phyloP scores from a whole-genome alignment of 1,140 invertebrate species.

The Campodea augens region DNA sequence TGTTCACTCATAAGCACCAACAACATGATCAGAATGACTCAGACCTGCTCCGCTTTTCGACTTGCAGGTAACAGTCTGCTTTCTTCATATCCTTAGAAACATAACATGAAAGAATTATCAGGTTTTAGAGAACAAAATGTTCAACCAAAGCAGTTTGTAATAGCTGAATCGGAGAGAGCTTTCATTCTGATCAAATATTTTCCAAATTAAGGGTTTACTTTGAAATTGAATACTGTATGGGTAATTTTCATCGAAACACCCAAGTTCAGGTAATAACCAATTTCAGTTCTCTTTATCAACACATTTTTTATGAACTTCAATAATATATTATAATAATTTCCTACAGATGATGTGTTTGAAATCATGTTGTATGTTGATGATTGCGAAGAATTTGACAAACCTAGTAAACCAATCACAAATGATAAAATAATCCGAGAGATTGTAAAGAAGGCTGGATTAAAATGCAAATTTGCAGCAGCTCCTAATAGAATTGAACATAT shows the following conservation, averaged over 20 bases:
- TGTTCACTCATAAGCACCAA: neutral
- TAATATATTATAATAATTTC: conserved; percentile 8
- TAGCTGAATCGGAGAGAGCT: too few relatives aligned
- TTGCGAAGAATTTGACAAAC: conserved; percentile 29
- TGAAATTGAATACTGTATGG: too few relatives aligned
- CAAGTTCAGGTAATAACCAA: neutral
- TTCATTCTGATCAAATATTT: too few relatives aligned
- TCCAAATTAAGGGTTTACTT: too few relatives aligned
- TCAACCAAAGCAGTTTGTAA: too few relatives aligned
- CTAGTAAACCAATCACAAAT: conserved; percentile 27
- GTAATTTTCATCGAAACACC: neutral
- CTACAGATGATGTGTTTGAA: conserved; percentile 45
- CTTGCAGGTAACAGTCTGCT: neutral
- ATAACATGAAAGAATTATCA: neutral
- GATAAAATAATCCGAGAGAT: conserved; percentile 37
- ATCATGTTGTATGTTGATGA: conserved; percentile 42
- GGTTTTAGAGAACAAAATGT: too few relatives aligned
- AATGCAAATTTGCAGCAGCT: conserved; percentile 30
- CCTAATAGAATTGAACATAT: conserved; percentile 25
- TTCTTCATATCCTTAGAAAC: conserved; percentile 3
- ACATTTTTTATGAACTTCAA: neutral
- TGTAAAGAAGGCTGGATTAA: conserved; percentile 39
- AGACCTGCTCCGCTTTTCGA: too few relatives aligned
- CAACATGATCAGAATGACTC: neutral
- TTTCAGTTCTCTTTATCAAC: neutral